Evolutionary conservation across 1,140 invertebrate species (phyloP), one percentile per base, ranked within the genome.

Genomic region (Dermatophagoides farinae): DNA sequence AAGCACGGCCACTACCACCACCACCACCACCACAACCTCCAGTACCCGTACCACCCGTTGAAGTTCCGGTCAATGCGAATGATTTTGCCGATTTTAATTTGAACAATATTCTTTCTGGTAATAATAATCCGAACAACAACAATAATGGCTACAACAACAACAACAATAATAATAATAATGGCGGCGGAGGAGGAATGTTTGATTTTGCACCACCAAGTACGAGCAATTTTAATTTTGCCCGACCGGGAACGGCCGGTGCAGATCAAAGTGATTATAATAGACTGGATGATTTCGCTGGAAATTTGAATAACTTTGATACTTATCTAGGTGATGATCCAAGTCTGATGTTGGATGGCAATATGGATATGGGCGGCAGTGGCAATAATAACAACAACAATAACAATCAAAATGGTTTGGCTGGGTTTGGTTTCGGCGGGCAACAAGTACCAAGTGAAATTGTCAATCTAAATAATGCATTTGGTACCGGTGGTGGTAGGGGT

Each of bases 221-320:
- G 11, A n/a, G 39, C 6, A 55, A 55, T 23, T 55, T 55, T 40
- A 23, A 55, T 23, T 44, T 55, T 18, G 38, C n/a, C 23, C 14
- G 20, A 5, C 38, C 12, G 1, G 25, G 25, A 6, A 1, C 2
- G 6, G 25, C 14, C 16, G 38, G 38, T 39, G 5, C 16, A 11
- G 53, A 40, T 23, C 14, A 14, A 18, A 14, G 25, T 38, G 53
- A 55, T 25, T 55, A 55, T 55, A 55, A 55, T 55, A 37, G 53
- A 44, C 31, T 55, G 31, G 31, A 55, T 23, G 25, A 55, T 44
- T 55, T 55, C 53, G 53, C 53, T 41, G 53, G 53, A 20, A 55
- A 55, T 23, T 23, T 55, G n/a, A 55, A 55, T 23, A 55, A 55
- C 25, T 55, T 55, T 55, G 53, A 55, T 44, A 55, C 53, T 55